Base-by-base conservation (phyloP, 2,797 vertebrate species). In the Arnoldichthys spilopterus region DNA sequence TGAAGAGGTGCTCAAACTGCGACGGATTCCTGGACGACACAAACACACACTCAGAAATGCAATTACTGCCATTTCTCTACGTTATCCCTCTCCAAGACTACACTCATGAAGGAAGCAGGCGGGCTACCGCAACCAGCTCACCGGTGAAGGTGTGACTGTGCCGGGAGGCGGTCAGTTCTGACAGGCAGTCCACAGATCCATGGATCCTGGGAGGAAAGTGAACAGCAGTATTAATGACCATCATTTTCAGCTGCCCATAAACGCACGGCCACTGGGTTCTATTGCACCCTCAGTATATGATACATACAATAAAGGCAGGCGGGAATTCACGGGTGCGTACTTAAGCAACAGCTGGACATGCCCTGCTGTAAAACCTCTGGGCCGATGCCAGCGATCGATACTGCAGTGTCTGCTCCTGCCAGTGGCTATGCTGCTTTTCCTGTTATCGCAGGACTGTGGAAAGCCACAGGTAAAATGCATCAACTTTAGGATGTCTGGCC, bases 1-100 rank as follows among this genome's bases (percentile, higher is more conserved):
- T 4, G 95, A 95, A 18, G 95, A 96, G 20, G 95, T 96, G 90
- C 97, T 99, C 82, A 95, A 92, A 80, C 96, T 98, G 85, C 97
- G 95, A 49, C 94, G 94, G 82, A 99, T 95, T 87, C 96, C 97
- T 98, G 90, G 73, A 77, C 24, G 63, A 69, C 64, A 61, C 18
- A 76, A 56, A 83, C 49, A 68, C 43, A 79, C 34, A 49, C 32
- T 78, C 20, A 54, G 30, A 63, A 7, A n/a, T 40, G 20, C 49
- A 37, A 71, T 37, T n/a, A 45, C n/a, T 24, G 22, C n/a, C 16
- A 34, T n/a, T n/a, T 15, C 34, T 62, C 7, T n/a, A n/a, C 8
- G 20, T 13, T n/a, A 80, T 68, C 34, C 32, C 30, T 79, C 47
- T n/a, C n/a, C n/a, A n/a, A 70, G 26, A 61, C 16, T 20, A 71